Evolutionary conservation across 2,888 invertebrate species (phyloP).

Genomic region (Hypomecis atomaria): DNA sequence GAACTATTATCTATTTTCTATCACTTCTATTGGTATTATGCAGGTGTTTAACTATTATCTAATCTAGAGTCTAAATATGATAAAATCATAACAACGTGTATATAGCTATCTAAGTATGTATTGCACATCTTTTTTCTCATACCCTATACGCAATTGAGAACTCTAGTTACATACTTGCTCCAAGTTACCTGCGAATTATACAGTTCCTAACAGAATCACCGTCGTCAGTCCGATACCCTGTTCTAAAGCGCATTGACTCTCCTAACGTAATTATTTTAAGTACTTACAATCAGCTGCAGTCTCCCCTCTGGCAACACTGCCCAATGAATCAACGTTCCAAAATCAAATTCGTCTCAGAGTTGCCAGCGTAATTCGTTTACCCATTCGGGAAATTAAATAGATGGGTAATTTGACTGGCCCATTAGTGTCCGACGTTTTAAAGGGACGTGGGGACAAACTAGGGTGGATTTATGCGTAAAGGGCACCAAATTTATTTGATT

Average conservation of each 20-base stretch:
- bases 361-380: slow-evolving; percentile 82
- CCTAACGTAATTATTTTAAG: slow-evolving; percentile 16
- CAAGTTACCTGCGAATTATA: too few species aligned
- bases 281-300: slow-evolving; percentile 26
- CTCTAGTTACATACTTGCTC: too few species aligned
- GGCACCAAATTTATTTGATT: slow-evolving; percentile 62
- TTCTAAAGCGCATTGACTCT: slow-evolving; percentile 14
- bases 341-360: slow-evolving; percentile 81
- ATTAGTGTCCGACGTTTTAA: slow-evolving; percentile 68
- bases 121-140: too few species aligned
- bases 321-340: slow-evolving; percentile 75
- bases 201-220: too few species aligned
- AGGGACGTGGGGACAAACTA: slow-evolving; percentile 65
- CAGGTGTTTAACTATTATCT: too few species aligned
- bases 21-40: too few species aligned
- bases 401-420: slow-evolving; percentile 82
- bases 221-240: not conserved
- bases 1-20: too few species aligned
- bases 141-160: too few species aligned
- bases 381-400: slow-evolving; percentile 83
- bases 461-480: slow-evolving; percentile 70
- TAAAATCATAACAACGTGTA: too few species aligned
- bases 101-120: too few species aligned
- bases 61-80: too few species aligned
- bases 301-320: slow-evolving; percentile 32